These are phyloP conservation scores for Callipepla squamata DNA, from an alignment of 2,113 vertebrate genomes.

Conservation along the genomic window DNA sequence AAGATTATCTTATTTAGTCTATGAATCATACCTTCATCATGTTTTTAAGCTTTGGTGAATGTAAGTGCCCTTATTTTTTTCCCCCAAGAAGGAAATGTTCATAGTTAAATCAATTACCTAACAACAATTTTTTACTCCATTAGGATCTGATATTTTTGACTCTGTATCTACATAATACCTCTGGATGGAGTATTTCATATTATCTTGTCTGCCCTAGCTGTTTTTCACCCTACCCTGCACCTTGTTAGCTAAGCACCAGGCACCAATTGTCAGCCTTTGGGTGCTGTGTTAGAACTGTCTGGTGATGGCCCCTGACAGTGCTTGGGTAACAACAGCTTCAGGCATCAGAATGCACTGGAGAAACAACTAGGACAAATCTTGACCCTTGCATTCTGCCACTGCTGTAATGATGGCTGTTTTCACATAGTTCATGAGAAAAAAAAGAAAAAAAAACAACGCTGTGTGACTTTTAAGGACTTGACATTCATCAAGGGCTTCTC, in stretches of 20 bases:
- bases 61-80: not conserved
- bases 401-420: not conserved
- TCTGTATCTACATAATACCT: not conserved
- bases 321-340: not conserved
- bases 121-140: not conserved
- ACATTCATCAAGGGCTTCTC: not conserved
- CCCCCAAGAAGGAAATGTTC: not conserved
- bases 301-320: not conserved
- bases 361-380: not conserved
- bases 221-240: not conserved
- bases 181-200: not conserved
- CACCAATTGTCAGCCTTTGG: not conserved
- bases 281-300: not conserved
- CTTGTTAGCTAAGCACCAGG: accelerated
- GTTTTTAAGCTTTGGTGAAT: not conserved
- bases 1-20: not conserved
- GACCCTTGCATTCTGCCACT: accelerated
- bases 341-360: not conserved
- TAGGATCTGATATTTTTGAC: not conserved
- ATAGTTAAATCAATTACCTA: not conserved
- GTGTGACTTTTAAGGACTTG: not conserved
- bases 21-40: not conserved
- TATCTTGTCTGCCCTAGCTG: not conserved
- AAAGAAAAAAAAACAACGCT: too few species aligned
- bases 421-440: not conserved